Evolutionary conservation across 2,113 vertebrate genomes (phyloP), one percentile per base, ranked within the genome.

Genomic region (Charadrius vociferus): DNA sequence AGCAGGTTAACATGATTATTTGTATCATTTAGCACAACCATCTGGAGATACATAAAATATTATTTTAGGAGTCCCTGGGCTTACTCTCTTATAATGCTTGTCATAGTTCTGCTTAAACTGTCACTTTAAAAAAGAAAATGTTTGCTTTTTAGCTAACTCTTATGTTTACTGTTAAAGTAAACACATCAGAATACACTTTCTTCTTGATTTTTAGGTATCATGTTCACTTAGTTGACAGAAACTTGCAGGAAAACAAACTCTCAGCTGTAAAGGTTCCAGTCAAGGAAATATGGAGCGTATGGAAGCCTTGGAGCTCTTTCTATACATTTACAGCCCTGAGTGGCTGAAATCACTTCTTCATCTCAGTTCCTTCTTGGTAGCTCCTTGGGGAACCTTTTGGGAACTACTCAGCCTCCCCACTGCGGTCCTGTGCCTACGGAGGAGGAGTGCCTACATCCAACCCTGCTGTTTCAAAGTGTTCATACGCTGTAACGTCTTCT

Each of bases 21-120:
- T 74, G 50, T 92, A 88, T 90, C 79, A 83, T 70, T 94, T 92
- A 93, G 55, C 59, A 83, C 45, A 83, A 88, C 41, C 15, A 12
- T 73, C 55, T 78, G 67, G 67, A 90, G 75, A 70, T 22, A 58
- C 14, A 93, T 39, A 66, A 88, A 80, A 66, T 74, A 72, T 8
- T 73, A 71, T 82, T 86, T 86, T 70, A 92, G n/a, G 50, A 83
- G 29, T 81, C 82, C 23, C 29, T 71, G 55, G 27, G n/a, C 55
- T 71, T 88, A 53, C 37, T 88, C 20, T 11, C 22, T 92, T 81
- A 20, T 43, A 62, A 79, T 14, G 9, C 26, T 61, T 79, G 61
- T 37, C 39, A 72, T 16, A 37, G 32, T 45, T 92, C 66, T 77
- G 45, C 45, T 70, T 77, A 50, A 87, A 61, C 8, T 65, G 79